phyloP scores from a whole-genome alignment of 2,888 invertebrate genomes.

The Nemotelus pantherinus region DNA sequence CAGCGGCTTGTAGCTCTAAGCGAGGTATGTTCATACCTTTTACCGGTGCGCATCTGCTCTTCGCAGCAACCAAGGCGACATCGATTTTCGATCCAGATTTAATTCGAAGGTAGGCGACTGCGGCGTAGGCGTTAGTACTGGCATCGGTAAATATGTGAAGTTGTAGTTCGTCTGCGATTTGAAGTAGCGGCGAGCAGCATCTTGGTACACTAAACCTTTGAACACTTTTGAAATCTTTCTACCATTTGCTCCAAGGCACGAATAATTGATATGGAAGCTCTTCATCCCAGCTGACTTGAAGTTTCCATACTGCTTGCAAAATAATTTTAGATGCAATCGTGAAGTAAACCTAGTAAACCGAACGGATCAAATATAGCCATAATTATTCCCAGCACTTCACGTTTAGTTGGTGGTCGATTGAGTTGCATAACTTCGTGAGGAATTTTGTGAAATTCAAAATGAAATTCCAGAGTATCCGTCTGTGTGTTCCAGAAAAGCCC shows the following conservation, averaged over 20 bases:
- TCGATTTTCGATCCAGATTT: not conserved
- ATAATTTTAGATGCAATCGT: not conserved
- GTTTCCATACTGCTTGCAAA: not conserved
- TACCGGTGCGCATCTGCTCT: not conserved
- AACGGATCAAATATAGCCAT: conserved; percentile 48
- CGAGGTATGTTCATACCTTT: not conserved
- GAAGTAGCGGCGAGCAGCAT: not conserved
- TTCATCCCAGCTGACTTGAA: not conserved
- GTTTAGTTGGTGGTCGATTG: conserved; percentile 51
- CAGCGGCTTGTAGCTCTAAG: not conserved
- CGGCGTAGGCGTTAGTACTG: not conserved
- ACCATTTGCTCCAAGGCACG: conserved; percentile 37
- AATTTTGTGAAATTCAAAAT: conserved; percentile 46
- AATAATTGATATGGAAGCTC: not conserved
- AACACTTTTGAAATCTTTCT: conserved; percentile 10
- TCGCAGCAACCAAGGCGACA: conserved; percentile 2
- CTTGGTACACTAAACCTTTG: not conserved
- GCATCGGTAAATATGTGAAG: not conserved
- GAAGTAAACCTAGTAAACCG: not conserved
- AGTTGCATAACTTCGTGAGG: conserved; percentile 41
- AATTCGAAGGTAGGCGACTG: not conserved
- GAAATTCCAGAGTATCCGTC: conserved; percentile 49
- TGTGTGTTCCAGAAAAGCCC: conserved; percentile 50
- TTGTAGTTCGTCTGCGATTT: not conserved
- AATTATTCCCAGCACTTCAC: conserved; percentile 51